Evolutionary conservation across 2,797 vertebrate species (phyloP).

Genomic region (Eidolon dupreanum): DNA sequence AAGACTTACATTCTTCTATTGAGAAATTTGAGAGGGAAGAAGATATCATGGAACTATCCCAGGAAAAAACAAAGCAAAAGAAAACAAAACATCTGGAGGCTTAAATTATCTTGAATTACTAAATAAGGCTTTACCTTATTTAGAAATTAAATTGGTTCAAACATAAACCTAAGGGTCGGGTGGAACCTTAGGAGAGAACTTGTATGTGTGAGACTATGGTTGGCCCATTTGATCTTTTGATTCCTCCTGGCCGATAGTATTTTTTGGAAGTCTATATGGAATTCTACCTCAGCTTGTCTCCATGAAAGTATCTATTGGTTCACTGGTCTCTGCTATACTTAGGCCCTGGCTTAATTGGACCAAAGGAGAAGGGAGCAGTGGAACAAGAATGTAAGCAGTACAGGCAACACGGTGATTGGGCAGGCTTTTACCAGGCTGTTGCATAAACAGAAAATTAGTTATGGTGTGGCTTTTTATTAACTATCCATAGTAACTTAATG

Average conservation of each 20-base stretch:
- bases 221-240: neutral
- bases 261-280: neutral
- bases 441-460: neutral
- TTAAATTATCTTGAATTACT: neutral
- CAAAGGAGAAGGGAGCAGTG: neutral
- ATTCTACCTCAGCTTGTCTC: neutral
- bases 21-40: conserved; percentile 43
- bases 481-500: neutral
- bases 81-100: neutral
- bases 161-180: neutral
- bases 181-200: neutral
- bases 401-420: neutral
- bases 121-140: neutral
- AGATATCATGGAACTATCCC: conserved; percentile 1
- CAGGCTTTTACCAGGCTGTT: neutral
- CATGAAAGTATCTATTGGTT: neutral
- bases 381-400: neutral
- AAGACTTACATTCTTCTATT: conserved; percentile 50
- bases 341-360: neutral
- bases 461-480: neutral
- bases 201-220: neutral
- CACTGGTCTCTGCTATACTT: neutral
- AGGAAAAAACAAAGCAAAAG: neutral
- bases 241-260: neutral
- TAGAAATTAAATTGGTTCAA: neutral